Base-by-base conservation (phyloP, 2,888 invertebrate species). In the Spodoptera picta region DNA sequence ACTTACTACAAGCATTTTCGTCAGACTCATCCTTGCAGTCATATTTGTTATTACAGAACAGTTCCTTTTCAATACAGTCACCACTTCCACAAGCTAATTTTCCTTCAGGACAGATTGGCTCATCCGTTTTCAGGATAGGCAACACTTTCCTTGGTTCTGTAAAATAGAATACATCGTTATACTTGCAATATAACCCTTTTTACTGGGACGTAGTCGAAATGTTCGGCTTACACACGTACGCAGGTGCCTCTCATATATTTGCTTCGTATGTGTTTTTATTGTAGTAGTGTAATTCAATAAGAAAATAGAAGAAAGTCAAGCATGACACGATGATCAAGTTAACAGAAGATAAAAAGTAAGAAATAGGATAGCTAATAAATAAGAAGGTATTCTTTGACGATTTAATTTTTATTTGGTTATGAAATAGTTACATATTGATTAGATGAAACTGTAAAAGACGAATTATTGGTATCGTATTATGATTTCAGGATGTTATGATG, bases 11-110 rank as follows among this genome's bases (percentile, higher is more conserved):
- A 77, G 98, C 98, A 84, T 98, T 98, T 94, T 98, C 98, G 87
- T 98, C 98, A 57, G 98, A 98, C 88, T 98, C 98, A 87, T 98
- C 98, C 86, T 98, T 97, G 95, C 98, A 98, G 88, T 98, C 98
- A 56, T 97, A 96, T 91, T 98, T 98, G 85, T 98, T 98, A 87
- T 98, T 98, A 92, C 98, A 98, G 96, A 98, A 98, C 60, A 98
- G 95, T 86, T 97, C 97, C 91, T 97, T 98, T 80, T 98, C 98
- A 65, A 98, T 96, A 92, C 98, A 98, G 88, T 98, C 98, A 73
- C 98, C 98, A 91, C 97, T 97, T 70, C 98, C 98, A 90, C 98
- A 98, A 65, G 98, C 97, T 66, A 98, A 93, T 95, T 98, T 98
- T 61, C 98, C 98, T 84, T 97, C 98, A 14, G 98, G 97, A 83